Evolutionary conservation across 2,888 invertebrate genomes (phyloP).

Genomic region (Epicampocera succincta): DNA sequence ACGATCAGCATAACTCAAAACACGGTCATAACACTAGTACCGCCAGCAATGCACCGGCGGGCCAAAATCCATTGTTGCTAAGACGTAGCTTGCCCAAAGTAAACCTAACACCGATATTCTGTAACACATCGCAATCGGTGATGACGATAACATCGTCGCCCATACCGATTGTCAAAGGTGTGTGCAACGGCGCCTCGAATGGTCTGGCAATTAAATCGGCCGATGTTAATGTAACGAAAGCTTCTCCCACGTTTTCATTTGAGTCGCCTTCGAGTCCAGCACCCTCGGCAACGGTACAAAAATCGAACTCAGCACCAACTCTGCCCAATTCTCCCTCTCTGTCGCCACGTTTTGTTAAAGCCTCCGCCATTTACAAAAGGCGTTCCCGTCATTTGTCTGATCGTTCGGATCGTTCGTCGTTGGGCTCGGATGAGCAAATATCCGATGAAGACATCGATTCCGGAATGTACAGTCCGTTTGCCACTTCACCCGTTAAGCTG

Average conservation of each 20-base stretch:
- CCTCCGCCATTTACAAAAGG: constrained; percentile 80
- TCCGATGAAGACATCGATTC: constrained; percentile 81
- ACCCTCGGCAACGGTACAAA: constrained; percentile 77
- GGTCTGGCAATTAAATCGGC: constrained; percentile 39
- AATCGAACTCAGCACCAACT: constrained; percentile 81
- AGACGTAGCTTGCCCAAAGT: constrained; percentile 79
- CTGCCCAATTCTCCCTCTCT: constrained; percentile 80
- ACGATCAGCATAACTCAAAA: constrained; percentile 38
- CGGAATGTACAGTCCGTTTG: constrained; percentile 77
- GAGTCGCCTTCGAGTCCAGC: constrained; percentile 64
- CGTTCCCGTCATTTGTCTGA: constrained; percentile 81
- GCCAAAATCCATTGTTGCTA: constrained; percentile 72
- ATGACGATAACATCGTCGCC: constrained; percentile 70
- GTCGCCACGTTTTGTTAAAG: constrained; percentile 81
- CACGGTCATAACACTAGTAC: background rate
- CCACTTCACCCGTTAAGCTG: constrained; percentile 79
- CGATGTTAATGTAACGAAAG: constrained; percentile 45
- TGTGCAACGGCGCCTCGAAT: constrained; percentile 30
- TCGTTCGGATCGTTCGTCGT: constrained; percentile 81
- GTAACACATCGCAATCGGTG: constrained; percentile 71
- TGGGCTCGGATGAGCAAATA: constrained; percentile 81
- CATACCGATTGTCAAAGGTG: constrained; percentile 72
- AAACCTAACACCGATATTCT: constrained; percentile 80
- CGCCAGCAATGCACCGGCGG: constrained; percentile 36
- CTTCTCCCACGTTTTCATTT: constrained; percentile 64